Evolutionary conservation across 2,113 vertebrate genomes (phyloP).

Genomic region (Pelecanus crispus): DNA sequence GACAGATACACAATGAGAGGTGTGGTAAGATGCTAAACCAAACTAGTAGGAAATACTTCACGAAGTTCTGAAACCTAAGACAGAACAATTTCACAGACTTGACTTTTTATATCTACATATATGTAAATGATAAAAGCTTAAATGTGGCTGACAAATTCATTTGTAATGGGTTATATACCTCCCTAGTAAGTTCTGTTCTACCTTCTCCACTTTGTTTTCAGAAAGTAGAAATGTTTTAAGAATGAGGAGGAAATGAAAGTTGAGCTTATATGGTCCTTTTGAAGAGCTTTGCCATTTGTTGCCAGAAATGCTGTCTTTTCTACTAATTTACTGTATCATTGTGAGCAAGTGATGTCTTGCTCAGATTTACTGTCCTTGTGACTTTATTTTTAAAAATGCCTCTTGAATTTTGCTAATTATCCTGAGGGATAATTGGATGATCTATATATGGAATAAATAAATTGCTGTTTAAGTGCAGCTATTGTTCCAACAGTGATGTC

Average conservation of each 20-base stretch:
- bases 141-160: background rate
- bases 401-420: background rate
- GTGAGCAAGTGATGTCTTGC: background rate
- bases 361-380: background rate
- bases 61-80: background rate
- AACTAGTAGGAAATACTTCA: background rate
- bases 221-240: background rate
- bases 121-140: background rate
- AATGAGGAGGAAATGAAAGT: background rate
- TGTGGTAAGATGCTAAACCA: background rate
- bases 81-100: background rate
- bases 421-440: background rate
- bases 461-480: background rate
- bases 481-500: background rate
- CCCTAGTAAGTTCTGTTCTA: background rate
- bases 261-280: background rate
- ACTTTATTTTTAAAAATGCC: background rate
- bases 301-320: background rate
- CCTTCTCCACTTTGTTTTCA: background rate
- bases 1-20: rapidly evolving
- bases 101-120: background rate
- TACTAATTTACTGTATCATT: background rate
- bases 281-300: background rate
- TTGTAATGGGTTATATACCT: background rate
- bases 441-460: background rate